A percentile compares a stretch with the other conserved stretches of the same genome.
phyloP scores from a whole-genome alignment of 2,113 vertebrate genomes.

The Eretmochelys imbricata region DNA sequence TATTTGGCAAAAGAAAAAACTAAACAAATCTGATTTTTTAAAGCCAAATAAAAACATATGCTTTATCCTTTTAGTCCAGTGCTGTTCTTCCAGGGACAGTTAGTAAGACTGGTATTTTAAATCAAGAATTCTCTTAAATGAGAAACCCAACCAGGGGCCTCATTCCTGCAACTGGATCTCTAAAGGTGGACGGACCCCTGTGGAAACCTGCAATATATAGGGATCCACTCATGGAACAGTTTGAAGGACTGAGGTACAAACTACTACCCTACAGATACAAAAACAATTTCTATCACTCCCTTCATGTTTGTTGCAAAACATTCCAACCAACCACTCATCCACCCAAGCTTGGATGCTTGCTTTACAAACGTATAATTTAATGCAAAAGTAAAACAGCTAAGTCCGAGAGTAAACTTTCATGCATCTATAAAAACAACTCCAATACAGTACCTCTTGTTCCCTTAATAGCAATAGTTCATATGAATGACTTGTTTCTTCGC shows the following conservation, averaged over 20 bases:
- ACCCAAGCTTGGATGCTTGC: conserved; percentile 25
- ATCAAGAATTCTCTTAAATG: neutral
- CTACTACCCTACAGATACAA: neutral
- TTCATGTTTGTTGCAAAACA: neutral
- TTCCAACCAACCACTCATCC: neutral
- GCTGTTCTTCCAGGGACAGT: neutral
- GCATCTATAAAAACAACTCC: conserved; percentile 71
- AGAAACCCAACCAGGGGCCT: neutral
- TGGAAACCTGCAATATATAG: neutral
- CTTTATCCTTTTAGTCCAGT: neutral
- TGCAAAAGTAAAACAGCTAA: conserved; percentile 46
- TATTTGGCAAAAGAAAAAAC: conserved; percentile 66
- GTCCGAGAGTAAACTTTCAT: conserved; percentile 61
- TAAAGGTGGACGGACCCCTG: neutral
- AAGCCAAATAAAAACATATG: conserved; percentile 41
- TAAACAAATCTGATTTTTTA: conserved; percentile 53
- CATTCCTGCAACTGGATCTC: neutral
- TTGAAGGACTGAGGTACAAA: neutral
- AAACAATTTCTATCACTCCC: conserved; percentile 13
- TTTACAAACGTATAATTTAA: conserved; percentile 55
- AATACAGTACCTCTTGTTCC: conserved; percentile 46
- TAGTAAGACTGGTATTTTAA: conserved; percentile 19
- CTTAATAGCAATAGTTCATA: conserved; percentile 66
- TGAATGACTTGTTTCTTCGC: conserved; percentile 76
- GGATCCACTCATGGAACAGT: neutral